Percentiles rank a stretch among this genome's conserved stretches.
Conservation (phyloP, 2,888 invertebrate species). For the Netelia melanura region DNA sequence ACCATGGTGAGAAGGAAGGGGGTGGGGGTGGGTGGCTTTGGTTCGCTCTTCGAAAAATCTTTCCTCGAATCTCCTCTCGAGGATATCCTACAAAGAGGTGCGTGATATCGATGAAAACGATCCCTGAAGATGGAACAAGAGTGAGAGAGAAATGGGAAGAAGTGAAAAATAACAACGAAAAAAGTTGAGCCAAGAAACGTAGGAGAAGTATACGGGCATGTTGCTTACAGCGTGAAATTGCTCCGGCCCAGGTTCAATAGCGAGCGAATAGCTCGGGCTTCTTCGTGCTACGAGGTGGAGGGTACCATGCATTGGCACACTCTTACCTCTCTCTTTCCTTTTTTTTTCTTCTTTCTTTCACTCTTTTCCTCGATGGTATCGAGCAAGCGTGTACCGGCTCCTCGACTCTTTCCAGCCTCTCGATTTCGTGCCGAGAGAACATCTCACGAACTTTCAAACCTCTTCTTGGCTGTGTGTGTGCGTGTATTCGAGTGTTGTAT, state of each 20-base stretch:
- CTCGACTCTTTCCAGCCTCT: conserved; percentile 35
- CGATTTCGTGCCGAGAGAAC: conserved; percentile 45
- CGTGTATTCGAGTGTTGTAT: background rate
- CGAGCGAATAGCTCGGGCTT: conserved; percentile 37
- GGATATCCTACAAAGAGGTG: conserved; percentile 9
- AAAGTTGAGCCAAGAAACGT: conserved; percentile 35
- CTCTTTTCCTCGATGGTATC: background rate
- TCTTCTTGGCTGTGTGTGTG: conserved; percentile 1
- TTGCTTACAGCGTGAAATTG: conserved; percentile 58
- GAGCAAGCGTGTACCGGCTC: background rate
- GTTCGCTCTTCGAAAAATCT: background rate
- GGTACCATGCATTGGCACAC: conserved; percentile 1
- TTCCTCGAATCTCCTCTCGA: conserved; percentile 2
- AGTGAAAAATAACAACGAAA: background rate
- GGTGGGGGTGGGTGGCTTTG: background rate
- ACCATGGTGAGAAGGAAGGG: no score
- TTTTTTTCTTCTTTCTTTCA: background rate
- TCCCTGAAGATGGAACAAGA: conserved; percentile 14
- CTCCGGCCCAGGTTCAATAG: conserved; percentile 27
- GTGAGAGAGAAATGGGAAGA: background rate
- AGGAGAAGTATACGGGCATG: conserved; percentile 25
- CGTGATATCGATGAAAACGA: conserved; percentile 9
- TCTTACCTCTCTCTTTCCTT: background rate
- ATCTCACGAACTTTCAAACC: conserved; percentile 44
- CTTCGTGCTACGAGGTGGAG: background rate